Evolutionary conservation across 2,113 vertebrate species (phyloP), one percentile per base, ranked within the genome.

Genomic region (Spilogale gracilis): DNA sequence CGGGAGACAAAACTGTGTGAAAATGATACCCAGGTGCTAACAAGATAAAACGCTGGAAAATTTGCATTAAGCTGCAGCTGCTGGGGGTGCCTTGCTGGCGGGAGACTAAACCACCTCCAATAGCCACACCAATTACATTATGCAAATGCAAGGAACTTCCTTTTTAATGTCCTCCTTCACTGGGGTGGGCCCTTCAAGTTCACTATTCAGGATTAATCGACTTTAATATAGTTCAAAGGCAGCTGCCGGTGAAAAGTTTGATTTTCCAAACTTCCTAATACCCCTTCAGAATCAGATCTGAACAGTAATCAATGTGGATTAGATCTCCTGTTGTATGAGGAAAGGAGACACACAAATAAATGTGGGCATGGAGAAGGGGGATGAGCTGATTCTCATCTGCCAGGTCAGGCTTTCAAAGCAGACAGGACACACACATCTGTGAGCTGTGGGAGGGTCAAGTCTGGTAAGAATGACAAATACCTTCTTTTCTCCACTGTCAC

Each of bases 401-500:
- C 97, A 82, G 60, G 65, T 63, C 60, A 91, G 45, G 82, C 45
- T 94, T 60, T 52, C 92, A 90, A 76, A 87, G 58, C 7, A 81
- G 88, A 93, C 20, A 65, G 91, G 58, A 65, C 52, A 61, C 60
- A 48, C 76, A 10, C n/a, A 17, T n/a, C 82, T 38, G 43, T 3
- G 6, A 63, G 32, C 48, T 23, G 56, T 18, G 9, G 6, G 60
- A 79, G 50, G 27, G 63, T 16, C 74, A 78, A 94, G 25, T 9
- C 50, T n/a, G 30, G 25, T 2, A 79, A 45, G n/a, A 91, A 87
- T 67, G 56, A 61, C 58, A 73, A 98, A 97, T 99, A 99, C 99
- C 99, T 99, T 98, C 98, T 99, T 97, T 99, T 99, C 98, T 99
- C 99, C 95, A 99, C 81, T 58, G 98, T 95, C 93, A 99, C 99